Evolutionary conservation across 1,140 invertebrate genomes (phyloP), one percentile per base, ranked within the genome.

Genomic region (Schmidtea mediterranea): DNA sequence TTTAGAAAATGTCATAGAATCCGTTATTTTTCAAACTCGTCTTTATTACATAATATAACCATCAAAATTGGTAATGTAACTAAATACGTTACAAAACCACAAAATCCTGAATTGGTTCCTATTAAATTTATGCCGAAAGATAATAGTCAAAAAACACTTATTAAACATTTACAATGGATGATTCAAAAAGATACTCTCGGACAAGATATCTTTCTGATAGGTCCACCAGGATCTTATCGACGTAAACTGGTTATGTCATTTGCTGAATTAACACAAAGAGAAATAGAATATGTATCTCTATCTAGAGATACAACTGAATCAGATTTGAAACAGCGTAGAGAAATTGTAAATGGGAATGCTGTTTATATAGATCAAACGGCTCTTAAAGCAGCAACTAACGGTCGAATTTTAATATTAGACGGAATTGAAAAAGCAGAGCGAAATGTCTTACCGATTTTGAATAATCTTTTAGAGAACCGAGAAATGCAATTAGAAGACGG

Each of bases 401-500:
- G 86, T 1, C 71, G 86, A 49, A 72, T 94, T 22, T 69, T 95
- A 10, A 70, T 94, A n/a, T 68, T 95, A 19, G 87, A 95, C 65
- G 89, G 87, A 5, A 82, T 95, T 48, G 87, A 95, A 69, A 92
- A 94, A 61, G 84, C 84, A 0, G 89, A 95, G 62, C 67, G 89
- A 48, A 95, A 94, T 71, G 84, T 94, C 23, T 68, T 95, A 39
- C 89, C 89, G 38, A 78, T 95, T 36, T 62, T 95, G n/a, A 95
- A 95, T 67, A 95, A 95, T 69, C 71, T 95, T 22, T 65, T 95
- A n/a, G 89, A 95, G 69, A 95, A 95, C 67, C 70, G 87, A 46
- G 87, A 95, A 67, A 92, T 95, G 84, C 82, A 94, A 64, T 68
- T 95, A 39, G 89, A 95, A 69, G 86, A 92, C 73, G 89, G 89